phyloP scores from a whole-genome alignment of 2,888 invertebrate genomes.

The Julus scanicus region DNA sequence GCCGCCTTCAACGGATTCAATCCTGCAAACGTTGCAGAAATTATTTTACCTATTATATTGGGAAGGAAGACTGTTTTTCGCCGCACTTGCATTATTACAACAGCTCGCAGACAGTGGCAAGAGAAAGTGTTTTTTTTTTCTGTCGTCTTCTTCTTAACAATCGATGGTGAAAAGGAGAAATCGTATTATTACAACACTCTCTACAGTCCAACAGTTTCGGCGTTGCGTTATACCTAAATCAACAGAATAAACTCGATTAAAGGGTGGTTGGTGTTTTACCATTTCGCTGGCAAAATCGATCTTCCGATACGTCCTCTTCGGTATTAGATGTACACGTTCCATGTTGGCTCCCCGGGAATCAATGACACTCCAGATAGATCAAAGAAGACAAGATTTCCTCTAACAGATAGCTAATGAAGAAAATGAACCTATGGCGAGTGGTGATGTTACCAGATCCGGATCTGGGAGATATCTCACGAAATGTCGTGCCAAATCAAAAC shows the following conservation, averaged over 20 bases:
- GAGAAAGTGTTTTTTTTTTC: neutral
- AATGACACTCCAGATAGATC: conserved; percentile 43
- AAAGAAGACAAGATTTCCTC: conserved; percentile 45
- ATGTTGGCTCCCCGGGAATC: neutral
- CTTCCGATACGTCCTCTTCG: conserved; percentile 29
- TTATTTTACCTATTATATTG: conserved; percentile 37
- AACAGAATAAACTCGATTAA: conserved; percentile 35
- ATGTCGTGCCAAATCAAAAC: neutral
- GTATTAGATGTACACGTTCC: conserved; percentile 24
- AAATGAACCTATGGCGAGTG: neutral
- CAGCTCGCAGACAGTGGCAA: neutral
- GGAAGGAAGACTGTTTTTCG: neutral
- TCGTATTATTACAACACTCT: conserved; percentile 23
- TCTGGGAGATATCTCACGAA: neutral
- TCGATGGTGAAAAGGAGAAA: conserved; percentile 38
- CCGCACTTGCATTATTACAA: neutral
- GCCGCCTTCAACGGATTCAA: neutral
- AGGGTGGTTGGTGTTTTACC: conserved; percentile 45
- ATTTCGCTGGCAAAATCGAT: conserved; percentile 36
- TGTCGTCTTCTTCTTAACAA: conserved; percentile 5
- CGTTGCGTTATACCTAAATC: conserved; percentile 28
- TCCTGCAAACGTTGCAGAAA: conserved; percentile 3
- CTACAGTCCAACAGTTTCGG: neutral
- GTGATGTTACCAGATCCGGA: neutral
- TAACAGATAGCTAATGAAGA: conserved; percentile 45